Base-by-base conservation (phyloP, 1,140 invertebrate genomes). In the Zaprionus tsacasi region DNA sequence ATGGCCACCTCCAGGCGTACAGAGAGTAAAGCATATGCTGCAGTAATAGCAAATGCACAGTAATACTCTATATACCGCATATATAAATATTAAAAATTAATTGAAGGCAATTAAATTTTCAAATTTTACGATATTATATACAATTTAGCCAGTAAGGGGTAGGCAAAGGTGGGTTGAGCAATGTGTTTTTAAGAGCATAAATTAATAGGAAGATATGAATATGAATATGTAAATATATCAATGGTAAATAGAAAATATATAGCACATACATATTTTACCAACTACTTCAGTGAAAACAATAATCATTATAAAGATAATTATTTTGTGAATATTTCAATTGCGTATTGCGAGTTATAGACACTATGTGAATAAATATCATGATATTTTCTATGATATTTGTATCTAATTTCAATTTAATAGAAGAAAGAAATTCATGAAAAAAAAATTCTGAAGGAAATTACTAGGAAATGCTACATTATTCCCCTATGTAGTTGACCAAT, bases 1-100 rank as follows among this genome's bases (percentile, higher is more conserved):
- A 33, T 48, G 71, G 66, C 65, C 71, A 74, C 71, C 70, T 66
- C 71, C 71, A 30, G 11, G 12, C 40, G 15, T n/a, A 21, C 2
- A 45, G 40, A 15, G n/a, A 15, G 40, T 43, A 43, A 15, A 45
- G n/a, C 8, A 45, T 45, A n/a, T 45, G 6, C 40, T 45, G n/a
- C 40, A 45, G 40, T 45, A 45, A 45, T 45, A 45, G 15, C 40
- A n/a, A 45, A 15, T 33, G 55, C 21, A 67, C 38, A 54, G 11
- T 43, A 15, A 43, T 43, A 43, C 40, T 13, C 13, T 6, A 43
- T n/a, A 43, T 13, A 43, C n/a, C 0, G 6, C 25, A 30, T 11
- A 11, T 50, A 33, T 2, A 21, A 30, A 30, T 30, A 30, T 30
- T 30, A 30, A 30, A 48, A 25, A 21, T 50, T 50, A 50, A 50